Evolutionary conservation across 2,888 invertebrate species (phyloP), one percentile per base, ranked within the genome.

Genomic region (Lottia gigantea): DNA sequence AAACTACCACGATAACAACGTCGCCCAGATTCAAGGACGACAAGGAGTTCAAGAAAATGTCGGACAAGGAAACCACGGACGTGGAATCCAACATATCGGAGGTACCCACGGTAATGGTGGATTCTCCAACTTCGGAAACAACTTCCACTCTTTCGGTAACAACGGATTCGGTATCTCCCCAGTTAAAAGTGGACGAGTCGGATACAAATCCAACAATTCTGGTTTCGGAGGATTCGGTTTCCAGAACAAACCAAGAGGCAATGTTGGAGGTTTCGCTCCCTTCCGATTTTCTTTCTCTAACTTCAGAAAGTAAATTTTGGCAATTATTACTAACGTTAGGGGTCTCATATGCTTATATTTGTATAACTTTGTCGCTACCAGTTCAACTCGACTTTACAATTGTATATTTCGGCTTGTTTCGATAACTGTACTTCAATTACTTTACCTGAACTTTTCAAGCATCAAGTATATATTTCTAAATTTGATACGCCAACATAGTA

Each of bases 11-110:
- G 69, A 75, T 64, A 66, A 69, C 14, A 66, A 70, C 47, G 67
- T 71, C 26, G 61, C 64, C 19, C 19, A 40, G 12, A 47, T 23
- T 46, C 67, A 70, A 40, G 23, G 62, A 15, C 64, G 68, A 47
- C 66, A 69, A 46, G 68, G 65, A 16, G 61, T 70, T 31, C 64
- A 70, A 46, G 73, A 75, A 64, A 46, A 70, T 23, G 62, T 62
- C 23, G 62, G 55, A 23, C 16, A 16, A 11, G 55, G 55, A 11
- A 55, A 23, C 23, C 8, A n/a, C 11, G 55, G 55, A n/a, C 19
- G 8, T 14, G 23, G 55, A 55, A 55, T 23, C 15, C 55, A 55
- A 19, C 55, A 55, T 25, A 66, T 55, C 11, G 31, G 62, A 15
- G 66, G 46, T 7, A 62, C 49, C 26, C 49, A n/a, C 25, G 64